These are phyloP conservation scores for Sebastes cheni DNA, from an alignment of 2,797 vertebrate species.

Conservation along the genomic window DNA sequence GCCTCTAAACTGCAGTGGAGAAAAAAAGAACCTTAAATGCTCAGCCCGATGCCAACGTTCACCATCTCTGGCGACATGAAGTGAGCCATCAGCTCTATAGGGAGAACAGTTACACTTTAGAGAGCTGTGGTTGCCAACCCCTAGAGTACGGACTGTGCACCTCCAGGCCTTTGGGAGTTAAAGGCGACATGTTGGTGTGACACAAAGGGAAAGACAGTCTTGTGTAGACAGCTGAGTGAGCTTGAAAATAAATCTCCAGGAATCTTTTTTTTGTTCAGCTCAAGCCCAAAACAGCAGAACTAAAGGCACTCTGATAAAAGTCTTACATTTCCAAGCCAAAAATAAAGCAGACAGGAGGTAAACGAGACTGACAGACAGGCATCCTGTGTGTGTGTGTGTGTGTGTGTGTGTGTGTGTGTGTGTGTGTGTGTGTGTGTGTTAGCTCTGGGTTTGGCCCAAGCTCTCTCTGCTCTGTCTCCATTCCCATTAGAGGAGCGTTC, in stretches of 20 bases:
- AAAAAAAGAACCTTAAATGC: background rate
- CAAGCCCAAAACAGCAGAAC: constrained; percentile 21
- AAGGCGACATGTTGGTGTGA: constrained; percentile 25
- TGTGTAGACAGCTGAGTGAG: background rate
- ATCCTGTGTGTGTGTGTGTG: background rate
- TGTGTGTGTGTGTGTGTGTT: background rate
- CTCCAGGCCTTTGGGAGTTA: constrained; percentile 15
- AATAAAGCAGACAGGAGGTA: constrained; percentile 36
- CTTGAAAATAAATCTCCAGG: constrained; percentile 13
- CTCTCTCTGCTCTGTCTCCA: constrained; percentile 51
- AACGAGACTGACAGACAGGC: constrained; percentile 31
- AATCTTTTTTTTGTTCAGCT: constrained; percentile 32
- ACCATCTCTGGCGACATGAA: background rate
- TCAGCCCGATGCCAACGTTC: background rate
- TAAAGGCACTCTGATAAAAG: constrained; percentile 23
- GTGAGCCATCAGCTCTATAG: constrained; percentile 1
- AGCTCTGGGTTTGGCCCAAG: constrained; percentile 30
- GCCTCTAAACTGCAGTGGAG: background rate
- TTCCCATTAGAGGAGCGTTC: constrained; percentile 62
- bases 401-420: background rate
- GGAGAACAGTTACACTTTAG: constrained; percentile 7
- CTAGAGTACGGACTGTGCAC: constrained; percentile 5
- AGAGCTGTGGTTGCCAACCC: constrained; percentile 18
- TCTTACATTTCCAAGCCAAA: constrained; percentile 30
- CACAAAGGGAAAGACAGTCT: background rate